phyloP scores from a whole-genome alignment of 2,888 invertebrate genomes.

The Bimastos eiseni region DNA sequence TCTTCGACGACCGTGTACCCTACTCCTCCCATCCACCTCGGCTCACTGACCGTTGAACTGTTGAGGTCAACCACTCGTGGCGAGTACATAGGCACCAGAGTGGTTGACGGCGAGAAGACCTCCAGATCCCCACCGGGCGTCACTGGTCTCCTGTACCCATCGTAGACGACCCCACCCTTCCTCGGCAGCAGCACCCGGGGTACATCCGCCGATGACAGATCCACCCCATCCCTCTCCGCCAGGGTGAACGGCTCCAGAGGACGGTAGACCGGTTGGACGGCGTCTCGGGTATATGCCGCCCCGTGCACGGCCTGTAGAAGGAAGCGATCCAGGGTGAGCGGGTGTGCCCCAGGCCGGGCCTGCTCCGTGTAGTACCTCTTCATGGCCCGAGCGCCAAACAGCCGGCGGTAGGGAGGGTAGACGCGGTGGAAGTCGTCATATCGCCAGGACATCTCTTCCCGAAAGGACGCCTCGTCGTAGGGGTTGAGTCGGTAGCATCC shows the following conservation, averaged over 20 bases:
- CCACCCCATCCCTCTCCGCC: constrained; percentile 14
- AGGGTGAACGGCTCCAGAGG: constrained; percentile 28
- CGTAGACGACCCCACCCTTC: neutral
- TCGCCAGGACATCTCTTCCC: constrained; percentile 33
- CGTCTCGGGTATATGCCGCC: constrained; percentile 27
- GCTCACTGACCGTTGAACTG: neutral
- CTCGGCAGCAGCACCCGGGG: constrained; percentile 17
- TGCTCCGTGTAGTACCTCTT: constrained; percentile 27
- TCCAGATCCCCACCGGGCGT: neutral
- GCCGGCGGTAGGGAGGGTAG: constrained; percentile 32
- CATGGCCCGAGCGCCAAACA: constrained; percentile 33
- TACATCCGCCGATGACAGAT: neutral
- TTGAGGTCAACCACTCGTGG: neutral
- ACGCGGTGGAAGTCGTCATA: constrained; percentile 37
- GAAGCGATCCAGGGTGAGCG: constrained; percentile 23
- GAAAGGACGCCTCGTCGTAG: constrained; percentile 29
- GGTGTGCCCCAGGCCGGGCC: neutral
- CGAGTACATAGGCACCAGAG: neutral
- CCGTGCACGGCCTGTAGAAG: constrained; percentile 20
- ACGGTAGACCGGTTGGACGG: constrained; percentile 28
- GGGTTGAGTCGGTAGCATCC: constrained; percentile 19
- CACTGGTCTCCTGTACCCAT: neutral
- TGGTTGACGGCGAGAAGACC: neutral
- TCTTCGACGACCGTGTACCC: neutral
- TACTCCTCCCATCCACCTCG: neutral